phyloP scores from a whole-genome alignment of 1,140 invertebrate genomes.

The Ectropis grisescens region DNA sequence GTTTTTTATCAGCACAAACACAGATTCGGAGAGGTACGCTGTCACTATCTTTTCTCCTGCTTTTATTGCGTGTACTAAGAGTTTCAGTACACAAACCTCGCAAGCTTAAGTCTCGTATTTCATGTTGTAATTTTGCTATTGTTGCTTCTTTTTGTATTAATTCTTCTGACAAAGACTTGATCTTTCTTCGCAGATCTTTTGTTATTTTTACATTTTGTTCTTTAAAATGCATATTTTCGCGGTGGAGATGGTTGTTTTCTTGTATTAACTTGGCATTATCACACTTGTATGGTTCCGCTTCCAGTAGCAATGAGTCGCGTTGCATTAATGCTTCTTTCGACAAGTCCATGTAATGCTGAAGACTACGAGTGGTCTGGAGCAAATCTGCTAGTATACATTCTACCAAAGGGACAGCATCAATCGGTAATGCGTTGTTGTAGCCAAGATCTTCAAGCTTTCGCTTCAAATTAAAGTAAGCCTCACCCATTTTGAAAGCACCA shows the following conservation, averaged over 20 bases:
- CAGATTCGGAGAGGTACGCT: conserved; percentile 29
- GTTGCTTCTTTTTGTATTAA: conserved; percentile 41
- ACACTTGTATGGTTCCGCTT: conserved; percentile 78
- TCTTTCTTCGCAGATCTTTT: conserved; percentile 45
- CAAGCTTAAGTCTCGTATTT: conserved; percentile 51
- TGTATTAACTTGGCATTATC: conserved; percentile 78
- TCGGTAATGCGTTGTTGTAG: conserved; percentile 78
- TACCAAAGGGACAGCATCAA: conserved; percentile 81
- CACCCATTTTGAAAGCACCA: conserved; percentile 52
- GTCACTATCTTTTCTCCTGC: conserved; percentile 41
- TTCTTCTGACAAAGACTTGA: conserved; percentile 47
- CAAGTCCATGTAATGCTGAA: conserved; percentile 83
- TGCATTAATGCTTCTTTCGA: conserved; percentile 75
- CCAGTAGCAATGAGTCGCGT: conserved; percentile 70
- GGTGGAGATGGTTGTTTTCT: conserved; percentile 81
- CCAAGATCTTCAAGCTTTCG: conserved; percentile 72
- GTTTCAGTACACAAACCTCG: conserved; percentile 60
- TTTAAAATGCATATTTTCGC: conserved; percentile 75
- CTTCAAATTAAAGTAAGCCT: conserved; percentile 48
- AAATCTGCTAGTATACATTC: conserved; percentile 82
- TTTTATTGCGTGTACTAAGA: conserved; percentile 52
- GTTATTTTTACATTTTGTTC: conserved; percentile 64
- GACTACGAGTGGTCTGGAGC: conserved; percentile 82
- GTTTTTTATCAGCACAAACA: conserved; percentile 32
- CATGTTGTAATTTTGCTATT: conserved; percentile 54